A percentile compares a stretch with the other conserved stretches of the same genome.
These are phyloP conservation scores for Anguilla japonica DNA, from an alignment of 2,113 vertebrate genomes.

Conservation along the genomic window DNA sequence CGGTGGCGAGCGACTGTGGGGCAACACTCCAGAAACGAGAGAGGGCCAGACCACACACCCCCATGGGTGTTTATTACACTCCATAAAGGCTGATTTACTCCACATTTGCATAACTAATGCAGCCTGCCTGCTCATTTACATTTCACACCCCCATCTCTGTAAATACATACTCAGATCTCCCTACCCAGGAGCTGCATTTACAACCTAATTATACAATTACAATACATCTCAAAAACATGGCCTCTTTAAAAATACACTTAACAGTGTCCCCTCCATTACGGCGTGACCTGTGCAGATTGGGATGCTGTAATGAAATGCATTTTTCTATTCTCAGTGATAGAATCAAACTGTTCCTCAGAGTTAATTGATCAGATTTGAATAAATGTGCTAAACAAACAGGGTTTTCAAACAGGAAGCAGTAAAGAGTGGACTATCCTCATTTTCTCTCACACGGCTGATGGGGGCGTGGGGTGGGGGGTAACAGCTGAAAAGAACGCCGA, in stretches of 20 bases:
- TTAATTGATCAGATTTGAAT: constrained; percentile 60
- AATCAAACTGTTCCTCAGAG: constrained; percentile 69
- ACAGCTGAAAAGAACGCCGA: background rate
- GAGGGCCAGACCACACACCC: constrained; percentile 66
- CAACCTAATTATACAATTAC: constrained; percentile 79
- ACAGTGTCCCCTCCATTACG: constrained; percentile 72
- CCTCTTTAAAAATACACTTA: constrained; percentile 71
- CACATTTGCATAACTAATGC: constrained; percentile 80
- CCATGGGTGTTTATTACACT: constrained; percentile 79
- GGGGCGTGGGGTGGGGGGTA: background rate
- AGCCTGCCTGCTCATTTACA: constrained; percentile 65
- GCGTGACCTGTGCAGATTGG: constrained; percentile 62
- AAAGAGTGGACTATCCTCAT: background rate
- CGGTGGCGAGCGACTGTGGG: constrained; percentile 54
- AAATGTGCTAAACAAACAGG: constrained; percentile 53
- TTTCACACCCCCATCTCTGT: constrained; percentile 47
- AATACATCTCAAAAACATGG: constrained; percentile 64
- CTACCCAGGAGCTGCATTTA: constrained; percentile 57
- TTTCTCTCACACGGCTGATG: background rate
- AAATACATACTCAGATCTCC: constrained; percentile 38
- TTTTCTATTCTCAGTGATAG: constrained; percentile 64
- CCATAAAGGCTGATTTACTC: constrained; percentile 81
- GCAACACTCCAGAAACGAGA: constrained; percentile 64
- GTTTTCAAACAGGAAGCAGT: background rate
- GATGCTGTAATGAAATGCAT: constrained; percentile 67